phyloP scores from a whole-genome alignment of 2,797 vertebrate species.

The Pteropus rufus region DNA sequence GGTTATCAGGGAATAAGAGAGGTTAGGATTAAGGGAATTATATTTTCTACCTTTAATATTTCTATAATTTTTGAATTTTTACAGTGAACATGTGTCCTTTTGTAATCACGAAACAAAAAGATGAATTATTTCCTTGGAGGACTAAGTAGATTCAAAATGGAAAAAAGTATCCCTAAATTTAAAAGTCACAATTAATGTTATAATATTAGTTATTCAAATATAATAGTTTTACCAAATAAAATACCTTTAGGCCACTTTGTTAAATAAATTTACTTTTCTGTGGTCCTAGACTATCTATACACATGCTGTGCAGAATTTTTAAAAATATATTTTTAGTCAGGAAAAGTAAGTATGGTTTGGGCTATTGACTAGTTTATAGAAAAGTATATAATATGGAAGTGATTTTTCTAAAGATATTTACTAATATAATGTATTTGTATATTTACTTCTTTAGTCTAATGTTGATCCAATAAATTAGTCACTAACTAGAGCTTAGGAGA shows the following conservation, averaged over 20 bases:
- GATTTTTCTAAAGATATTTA: conserved; percentile 13
- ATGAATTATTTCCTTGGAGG: conserved; percentile 32
- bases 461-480: background rate
- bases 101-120: conserved; percentile 8
- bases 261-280: conserved; percentile 16
- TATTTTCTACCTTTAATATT: conserved; percentile 39
- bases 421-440: background rate
- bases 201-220: background rate
- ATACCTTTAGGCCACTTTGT: background rate
- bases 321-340: background rate
- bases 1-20: background rate
- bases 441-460: conserved; percentile 25
- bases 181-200: conserved; percentile 15
- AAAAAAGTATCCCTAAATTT: conserved; percentile 27
- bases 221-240: conserved; percentile 28
- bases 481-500: background rate
- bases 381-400: background rate
- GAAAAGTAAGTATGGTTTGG: conserved; percentile 20
- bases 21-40: background rate
- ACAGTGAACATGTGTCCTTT: background rate
- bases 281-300: background rate
- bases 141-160: background rate
- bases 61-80: conserved; percentile 30
- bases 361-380: background rate
- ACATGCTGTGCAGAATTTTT: background rate